Conservation (phyloP, 30 jellyfish, hydroid and myxozoan genomes). For the Pelagia noctiluca region DNA sequence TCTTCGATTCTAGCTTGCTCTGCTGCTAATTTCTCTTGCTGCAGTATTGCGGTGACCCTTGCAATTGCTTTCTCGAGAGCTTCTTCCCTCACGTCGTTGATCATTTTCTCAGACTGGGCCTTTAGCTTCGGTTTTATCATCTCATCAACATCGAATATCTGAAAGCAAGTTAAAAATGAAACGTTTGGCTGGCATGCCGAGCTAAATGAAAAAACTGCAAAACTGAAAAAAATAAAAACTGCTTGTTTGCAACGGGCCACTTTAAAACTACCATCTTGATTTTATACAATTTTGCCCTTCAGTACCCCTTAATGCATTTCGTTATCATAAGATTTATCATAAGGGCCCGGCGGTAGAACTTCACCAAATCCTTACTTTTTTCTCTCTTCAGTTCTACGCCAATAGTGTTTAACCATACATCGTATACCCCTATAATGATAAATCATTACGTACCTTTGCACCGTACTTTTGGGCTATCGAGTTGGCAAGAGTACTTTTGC, state of each 20-base stretch:
- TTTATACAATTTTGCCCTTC: no score
- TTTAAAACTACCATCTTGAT: no score
- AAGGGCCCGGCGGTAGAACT: no score
- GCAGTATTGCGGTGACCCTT: constrained; percentile 59
- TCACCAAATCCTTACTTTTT: no score
- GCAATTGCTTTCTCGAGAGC: constrained; percentile 71
- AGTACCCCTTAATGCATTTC: no score
- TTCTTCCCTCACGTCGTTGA: constrained; percentile 56
- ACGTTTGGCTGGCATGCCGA: background rate
- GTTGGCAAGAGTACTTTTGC: constrained; percentile 80
- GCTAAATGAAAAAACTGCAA: background rate
- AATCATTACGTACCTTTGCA: constrained; percentile 63
- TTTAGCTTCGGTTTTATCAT: constrained; percentile 62
- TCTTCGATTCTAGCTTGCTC: constrained; percentile 49
- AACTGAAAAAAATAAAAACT: no score
- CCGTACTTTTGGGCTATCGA: constrained; percentile 64
- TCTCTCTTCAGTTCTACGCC: no score
- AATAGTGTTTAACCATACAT: no score
- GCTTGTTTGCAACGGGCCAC: no score
- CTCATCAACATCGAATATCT: constrained; percentile 77
- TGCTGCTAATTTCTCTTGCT: constrained; percentile 70
- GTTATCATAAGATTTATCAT: no score
- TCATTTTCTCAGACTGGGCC: constrained; percentile 39
- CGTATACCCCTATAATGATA: no score
- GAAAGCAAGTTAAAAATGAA: background rate